These are phyloP conservation scores for Psephotus haematonotus DNA, from an alignment of 2,113 vertebrate species.

Conservation along the genomic window DNA sequence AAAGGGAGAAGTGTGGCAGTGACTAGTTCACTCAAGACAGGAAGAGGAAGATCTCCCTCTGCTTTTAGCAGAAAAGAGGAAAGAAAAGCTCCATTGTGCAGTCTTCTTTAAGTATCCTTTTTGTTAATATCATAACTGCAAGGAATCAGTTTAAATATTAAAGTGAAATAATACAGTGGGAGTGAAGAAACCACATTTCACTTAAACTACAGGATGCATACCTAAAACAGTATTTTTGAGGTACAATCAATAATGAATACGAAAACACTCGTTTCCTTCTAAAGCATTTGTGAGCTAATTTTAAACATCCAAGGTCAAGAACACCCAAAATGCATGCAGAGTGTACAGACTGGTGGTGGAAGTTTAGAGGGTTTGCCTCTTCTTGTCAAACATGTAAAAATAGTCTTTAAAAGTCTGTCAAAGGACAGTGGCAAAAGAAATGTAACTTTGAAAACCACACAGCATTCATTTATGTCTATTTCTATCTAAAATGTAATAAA, in stretches of 20 bases:
- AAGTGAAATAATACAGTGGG: background rate
- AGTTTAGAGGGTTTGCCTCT: background rate
- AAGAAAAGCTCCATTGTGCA: background rate
- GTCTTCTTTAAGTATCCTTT: background rate
- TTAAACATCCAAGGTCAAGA: background rate
- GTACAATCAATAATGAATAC: background rate
- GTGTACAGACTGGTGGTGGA: background rate
- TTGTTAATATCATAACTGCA: background rate
- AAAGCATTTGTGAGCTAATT: background rate
- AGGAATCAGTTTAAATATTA: background rate
- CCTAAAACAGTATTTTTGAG: background rate
- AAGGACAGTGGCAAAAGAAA: background rate
- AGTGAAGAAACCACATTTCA: background rate
- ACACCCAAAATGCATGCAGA: background rate
- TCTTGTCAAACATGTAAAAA: background rate
- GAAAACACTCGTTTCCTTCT: background rate
- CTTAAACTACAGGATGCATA: background rate
- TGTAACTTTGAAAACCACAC: background rate
- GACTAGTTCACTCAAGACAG: background rate
- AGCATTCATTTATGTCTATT: background rate
- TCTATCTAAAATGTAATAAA: background rate
- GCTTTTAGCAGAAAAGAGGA: background rate
- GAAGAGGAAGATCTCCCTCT: conserved; percentile 21
- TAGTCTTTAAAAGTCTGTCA: background rate
- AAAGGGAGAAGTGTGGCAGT: background rate